phyloP scores from a whole-genome alignment of 1,140 invertebrate genomes.

The Drosophila ercepeae region DNA sequence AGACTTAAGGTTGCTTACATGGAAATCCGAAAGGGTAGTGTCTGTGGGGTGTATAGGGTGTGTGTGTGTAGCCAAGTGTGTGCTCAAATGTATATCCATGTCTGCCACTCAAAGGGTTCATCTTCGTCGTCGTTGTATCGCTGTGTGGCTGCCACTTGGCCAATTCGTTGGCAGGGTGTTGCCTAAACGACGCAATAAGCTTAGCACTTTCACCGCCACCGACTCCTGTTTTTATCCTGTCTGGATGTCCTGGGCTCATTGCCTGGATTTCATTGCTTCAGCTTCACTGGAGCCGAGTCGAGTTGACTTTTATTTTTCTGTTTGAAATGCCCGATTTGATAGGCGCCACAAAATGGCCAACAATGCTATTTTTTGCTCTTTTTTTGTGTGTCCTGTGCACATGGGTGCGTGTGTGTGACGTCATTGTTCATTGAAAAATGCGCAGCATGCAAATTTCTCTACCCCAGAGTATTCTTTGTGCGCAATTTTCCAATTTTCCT shows the following conservation, averaged over 20 bases:
- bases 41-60: conserved; percentile 12
- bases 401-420: conserved; percentile 43
- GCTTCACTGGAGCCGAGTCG: conserved; percentile 62
- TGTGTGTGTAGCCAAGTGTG: conserved; percentile 7
- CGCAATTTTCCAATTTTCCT: conserved; percentile 62
- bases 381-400: neutral
- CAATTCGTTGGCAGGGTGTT: conserved; percentile 72
- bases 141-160: conserved; percentile 51
- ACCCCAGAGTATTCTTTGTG: conserved; percentile 21
- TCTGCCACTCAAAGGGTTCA: conserved; percentile 70
- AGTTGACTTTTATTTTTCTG: conserved; percentile 31
- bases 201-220: conserved; percentile 59
- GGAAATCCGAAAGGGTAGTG: conserved; percentile 42
- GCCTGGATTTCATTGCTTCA: conserved; percentile 72
- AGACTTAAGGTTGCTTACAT: conserved; percentile 73
- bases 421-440: conserved; percentile 80
- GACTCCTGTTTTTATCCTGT: neutral
- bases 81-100: conserved; percentile 31
- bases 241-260: conserved; percentile 22
- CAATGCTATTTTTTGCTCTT: conserved; percentile 13
- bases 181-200: conserved; percentile 79
- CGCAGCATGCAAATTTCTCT: conserved; percentile 69
- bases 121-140: conserved; percentile 31
- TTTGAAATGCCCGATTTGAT: conserved; percentile 52
- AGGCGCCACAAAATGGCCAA: conserved; percentile 56